These are phyloP conservation scores for Aurelia coerulea DNA, from an alignment of 30 jellyfish, hydroid and myxozoan genomes.

Conservation along the genomic window DNA sequence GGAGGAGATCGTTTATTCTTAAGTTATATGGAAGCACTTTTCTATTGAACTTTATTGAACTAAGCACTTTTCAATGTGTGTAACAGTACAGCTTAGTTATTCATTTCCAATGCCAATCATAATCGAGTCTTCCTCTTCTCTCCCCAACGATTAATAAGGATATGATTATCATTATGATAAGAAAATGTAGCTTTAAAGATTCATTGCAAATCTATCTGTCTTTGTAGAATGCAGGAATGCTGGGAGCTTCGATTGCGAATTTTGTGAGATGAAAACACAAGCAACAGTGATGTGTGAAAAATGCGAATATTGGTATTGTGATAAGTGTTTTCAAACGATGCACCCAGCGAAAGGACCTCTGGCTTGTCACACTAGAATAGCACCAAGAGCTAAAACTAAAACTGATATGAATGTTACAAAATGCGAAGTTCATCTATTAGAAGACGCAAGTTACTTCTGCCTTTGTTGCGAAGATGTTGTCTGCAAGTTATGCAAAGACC, in stretches of 20 bases:
- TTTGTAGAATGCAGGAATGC: neutral
- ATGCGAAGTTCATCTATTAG: conserved; percentile 38
- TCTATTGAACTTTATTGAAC: too few relatives aligned
- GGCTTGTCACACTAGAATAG: conserved; percentile 45
- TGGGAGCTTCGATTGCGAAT: conserved; percentile 22
- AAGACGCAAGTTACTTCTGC: conserved; percentile 33
- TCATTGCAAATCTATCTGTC: neutral
- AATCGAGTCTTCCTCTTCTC: too few relatives aligned
- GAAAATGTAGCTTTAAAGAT: too few relatives aligned
- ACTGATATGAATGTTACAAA: neutral
- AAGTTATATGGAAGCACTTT: too few relatives aligned
- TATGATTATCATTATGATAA: too few relatives aligned
- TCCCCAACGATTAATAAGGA: too few relatives aligned
- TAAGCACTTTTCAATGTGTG: too few relatives aligned
- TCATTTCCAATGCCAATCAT: too few relatives aligned
- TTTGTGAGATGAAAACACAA: conserved; percentile 28
- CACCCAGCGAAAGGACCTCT: conserved; percentile 72
- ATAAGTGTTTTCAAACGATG: conserved; percentile 54
- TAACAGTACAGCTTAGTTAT: too few relatives aligned
- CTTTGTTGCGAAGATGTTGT: conserved; percentile 27
- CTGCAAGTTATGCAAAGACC: conserved; percentile 40
- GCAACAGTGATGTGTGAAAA: conserved; percentile 65
- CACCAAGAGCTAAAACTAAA: conserved; percentile 17
- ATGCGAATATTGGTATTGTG: conserved; percentile 69
- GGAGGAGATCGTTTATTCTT: too few relatives aligned